phyloP scores from a whole-genome alignment of 2,888 invertebrate genomes.

The Nomada fucata region DNA sequence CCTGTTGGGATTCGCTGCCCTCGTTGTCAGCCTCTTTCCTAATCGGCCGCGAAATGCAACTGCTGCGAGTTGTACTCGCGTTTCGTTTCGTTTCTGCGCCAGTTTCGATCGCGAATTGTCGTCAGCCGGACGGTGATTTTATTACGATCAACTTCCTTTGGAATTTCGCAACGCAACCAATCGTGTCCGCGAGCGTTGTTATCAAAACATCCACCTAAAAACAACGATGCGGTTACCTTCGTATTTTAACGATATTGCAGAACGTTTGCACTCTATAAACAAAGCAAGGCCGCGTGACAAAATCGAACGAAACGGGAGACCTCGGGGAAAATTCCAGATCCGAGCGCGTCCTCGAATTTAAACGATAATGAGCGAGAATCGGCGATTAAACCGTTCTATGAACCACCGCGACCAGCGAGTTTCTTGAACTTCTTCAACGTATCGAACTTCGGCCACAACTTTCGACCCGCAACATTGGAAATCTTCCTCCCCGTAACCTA shows the following conservation, averaged over 20 bases:
- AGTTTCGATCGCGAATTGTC: not conserved
- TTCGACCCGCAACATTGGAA: not conserved
- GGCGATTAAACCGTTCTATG: conserved; percentile 38
- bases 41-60: not conserved
- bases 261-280: conserved; percentile 56
- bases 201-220: conserved; percentile 53
- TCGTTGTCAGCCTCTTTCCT: not conserved
- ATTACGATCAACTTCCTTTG: not conserved
- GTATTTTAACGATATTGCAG: conserved; percentile 41
- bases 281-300: conserved; percentile 64
- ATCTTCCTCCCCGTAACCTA: not conserved
- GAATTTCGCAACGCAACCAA: conserved; percentile 23
- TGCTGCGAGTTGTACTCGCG: too few relatives aligned
- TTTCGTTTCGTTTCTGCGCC: not conserved
- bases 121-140: not conserved
- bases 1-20: not conserved
- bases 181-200: conserved; percentile 12
- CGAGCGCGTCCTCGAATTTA: conserved; percentile 65
- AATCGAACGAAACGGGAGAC: conserved; percentile 69
- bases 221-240: conserved; percentile 26
- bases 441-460: too few relatives aligned
- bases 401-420: conserved; percentile 17
- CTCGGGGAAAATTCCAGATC: conserved; percentile 70
- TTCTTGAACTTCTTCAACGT: not conserved
- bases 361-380: conserved; percentile 61